phyloP scores from a whole-genome alignment of 2,888 invertebrate species.

The Cephus sareptanus region DNA sequence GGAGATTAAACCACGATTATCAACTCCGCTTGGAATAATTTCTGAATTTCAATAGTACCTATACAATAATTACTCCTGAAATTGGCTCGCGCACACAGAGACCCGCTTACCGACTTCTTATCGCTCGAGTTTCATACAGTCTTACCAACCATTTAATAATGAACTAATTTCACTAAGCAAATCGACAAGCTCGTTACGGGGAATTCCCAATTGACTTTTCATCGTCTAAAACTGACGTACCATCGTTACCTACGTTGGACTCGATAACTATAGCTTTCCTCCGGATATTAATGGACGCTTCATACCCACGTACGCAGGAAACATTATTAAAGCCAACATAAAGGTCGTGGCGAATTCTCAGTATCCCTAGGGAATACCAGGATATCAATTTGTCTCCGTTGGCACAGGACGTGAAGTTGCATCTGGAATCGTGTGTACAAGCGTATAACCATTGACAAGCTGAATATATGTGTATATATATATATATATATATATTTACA shows the following conservation, averaged over 20 bases:
- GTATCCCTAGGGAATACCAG: background rate
- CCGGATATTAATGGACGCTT: background rate
- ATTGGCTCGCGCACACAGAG: background rate
- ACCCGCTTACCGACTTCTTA: background rate
- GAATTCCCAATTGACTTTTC: background rate
- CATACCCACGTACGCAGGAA: background rate
- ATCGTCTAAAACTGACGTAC: background rate
- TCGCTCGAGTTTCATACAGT: background rate
- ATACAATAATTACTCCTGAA: background rate
- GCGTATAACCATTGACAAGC: background rate
- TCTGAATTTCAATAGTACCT: background rate
- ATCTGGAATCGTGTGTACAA: background rate
- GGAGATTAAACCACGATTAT: background rate
- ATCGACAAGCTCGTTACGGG: background rate
- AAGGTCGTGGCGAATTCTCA: constrained; percentile 1
- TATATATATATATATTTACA: constrained; percentile 2
- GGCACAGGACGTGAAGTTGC: background rate
- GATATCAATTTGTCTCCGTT: constrained; percentile 9
- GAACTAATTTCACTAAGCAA: background rate
- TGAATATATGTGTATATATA: constrained; percentile 1
- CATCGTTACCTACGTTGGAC: background rate
- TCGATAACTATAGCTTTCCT: no score
- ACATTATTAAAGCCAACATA: constrained; percentile 25
- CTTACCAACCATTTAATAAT: background rate
- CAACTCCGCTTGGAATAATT: background rate